phyloP scores from a whole-genome alignment of 1,140 invertebrate genomes.

The Drosophila nebulosa region DNA sequence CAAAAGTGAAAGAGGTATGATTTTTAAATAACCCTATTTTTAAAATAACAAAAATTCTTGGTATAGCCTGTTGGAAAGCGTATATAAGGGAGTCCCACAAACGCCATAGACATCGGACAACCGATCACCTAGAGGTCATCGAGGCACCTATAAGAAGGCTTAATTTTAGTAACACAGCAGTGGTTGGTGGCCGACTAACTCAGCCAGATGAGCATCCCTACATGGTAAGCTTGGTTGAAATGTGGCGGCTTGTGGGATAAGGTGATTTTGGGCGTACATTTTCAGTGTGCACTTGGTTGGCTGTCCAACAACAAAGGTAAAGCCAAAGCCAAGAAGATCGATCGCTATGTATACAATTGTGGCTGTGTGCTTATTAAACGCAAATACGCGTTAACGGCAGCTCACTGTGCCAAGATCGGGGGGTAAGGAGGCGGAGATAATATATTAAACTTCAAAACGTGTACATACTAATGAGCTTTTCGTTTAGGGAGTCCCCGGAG shows the following conservation, averaged over 20 bases:
- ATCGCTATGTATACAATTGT: constrained; percentile 38
- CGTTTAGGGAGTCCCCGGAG: constrained; percentile 43
- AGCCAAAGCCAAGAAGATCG: neutral
- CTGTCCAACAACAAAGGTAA: constrained; percentile 1
- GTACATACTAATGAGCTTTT: constrained; percentile 29
- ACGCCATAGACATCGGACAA: neutral
- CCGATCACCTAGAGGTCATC: constrained; percentile 8
- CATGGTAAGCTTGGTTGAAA: constrained; percentile 27
- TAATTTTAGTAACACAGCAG: constrained; percentile 5
- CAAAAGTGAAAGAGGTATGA: constrained; percentile 29
- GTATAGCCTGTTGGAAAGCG: constrained; percentile 18
- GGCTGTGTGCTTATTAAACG: constrained; percentile 45
- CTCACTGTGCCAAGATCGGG: constrained; percentile 46
- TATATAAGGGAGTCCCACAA: constrained; percentile 16
- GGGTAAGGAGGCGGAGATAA: constrained; percentile 24
- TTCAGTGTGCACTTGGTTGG: constrained; percentile 56
- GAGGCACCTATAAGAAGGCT: constrained; percentile 24
- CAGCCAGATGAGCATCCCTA: constrained; percentile 39
- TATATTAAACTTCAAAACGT: constrained; percentile 3
- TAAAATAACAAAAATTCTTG: too few species aligned
- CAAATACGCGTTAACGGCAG: constrained; percentile 48
- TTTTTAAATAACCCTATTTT: too few species aligned
- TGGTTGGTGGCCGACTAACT: constrained; percentile 41
- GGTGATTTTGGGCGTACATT: neutral
- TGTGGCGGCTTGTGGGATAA: neutral